phyloP scores from a whole-genome alignment of 2,113 vertebrate species.

The Phainopepla nitens region DNA sequence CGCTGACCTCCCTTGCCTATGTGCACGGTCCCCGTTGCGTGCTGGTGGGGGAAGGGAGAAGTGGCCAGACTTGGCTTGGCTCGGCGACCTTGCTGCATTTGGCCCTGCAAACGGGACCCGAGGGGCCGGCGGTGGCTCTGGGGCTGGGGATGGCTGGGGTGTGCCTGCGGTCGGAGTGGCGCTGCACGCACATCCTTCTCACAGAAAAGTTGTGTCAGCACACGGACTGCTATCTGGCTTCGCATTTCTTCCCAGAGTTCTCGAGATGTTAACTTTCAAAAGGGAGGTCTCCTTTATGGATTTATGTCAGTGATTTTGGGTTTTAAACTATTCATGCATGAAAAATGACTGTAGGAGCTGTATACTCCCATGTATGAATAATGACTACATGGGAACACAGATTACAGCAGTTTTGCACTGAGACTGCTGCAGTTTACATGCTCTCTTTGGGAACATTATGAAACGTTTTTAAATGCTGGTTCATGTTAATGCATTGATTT shows the following conservation, averaged over 20 bases:
- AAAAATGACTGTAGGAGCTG: slow-evolving; percentile 40
- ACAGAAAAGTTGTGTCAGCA: not conserved
- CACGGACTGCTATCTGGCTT: not conserved
- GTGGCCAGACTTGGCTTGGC: not conserved
- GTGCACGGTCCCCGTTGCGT: not conserved
- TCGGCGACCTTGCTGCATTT: not conserved
- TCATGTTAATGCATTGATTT: slow-evolving; percentile 6
- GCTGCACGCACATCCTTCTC: not conserved
- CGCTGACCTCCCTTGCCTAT: not conserved
- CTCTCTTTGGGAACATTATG: slow-evolving; percentile 30
- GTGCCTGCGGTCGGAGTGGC: accelerated
- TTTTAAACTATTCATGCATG: slow-evolving; percentile 33
- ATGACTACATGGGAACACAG: not conserved
- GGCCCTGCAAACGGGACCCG: not conserved
- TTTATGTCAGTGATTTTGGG: not conserved
- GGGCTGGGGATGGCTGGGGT: not conserved
- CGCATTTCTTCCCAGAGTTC: not conserved
- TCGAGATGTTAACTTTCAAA: not conserved
- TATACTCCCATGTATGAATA: not conserved
- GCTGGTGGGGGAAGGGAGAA: not conserved
- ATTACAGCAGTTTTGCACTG: slow-evolving; percentile 2
- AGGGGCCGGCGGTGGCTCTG: not conserved
- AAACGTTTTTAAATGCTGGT: slow-evolving; percentile 46
- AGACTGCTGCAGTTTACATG: not conserved
- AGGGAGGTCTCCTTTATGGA: not conserved